Evolutionary conservation across 1,140 invertebrate genomes (phyloP).

Genomic region (Tetragonula clypearis): DNA sequence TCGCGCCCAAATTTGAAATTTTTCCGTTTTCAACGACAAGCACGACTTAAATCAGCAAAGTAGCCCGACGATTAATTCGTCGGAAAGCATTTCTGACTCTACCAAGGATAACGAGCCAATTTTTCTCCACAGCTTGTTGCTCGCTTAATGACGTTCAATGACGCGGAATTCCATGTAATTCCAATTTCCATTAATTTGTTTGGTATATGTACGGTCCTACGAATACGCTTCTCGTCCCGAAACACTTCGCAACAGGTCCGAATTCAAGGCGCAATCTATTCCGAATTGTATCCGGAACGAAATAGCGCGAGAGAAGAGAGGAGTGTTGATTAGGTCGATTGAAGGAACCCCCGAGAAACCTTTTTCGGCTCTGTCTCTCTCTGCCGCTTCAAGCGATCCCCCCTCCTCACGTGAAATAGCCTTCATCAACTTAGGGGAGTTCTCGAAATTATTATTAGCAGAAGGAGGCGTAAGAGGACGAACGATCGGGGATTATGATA

Average conservation of each 20-base stretch:
- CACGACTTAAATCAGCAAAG: neutral
- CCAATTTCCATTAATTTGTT: neutral
- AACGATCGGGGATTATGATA: neutral
- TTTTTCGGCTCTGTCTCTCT: neutral
- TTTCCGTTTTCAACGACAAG: neutral
- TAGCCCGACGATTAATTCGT: neutral
- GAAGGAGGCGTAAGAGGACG: neutral
- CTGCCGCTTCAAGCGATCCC: neutral
- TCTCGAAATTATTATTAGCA: constrained; percentile 16
- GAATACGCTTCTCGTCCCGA: neutral
- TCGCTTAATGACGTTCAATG: no score
- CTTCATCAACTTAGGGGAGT: constrained; percentile 19
- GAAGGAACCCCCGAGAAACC: neutral
- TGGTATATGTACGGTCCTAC: neutral
- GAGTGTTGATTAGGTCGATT: constrained; percentile 42
- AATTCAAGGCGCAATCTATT: constrained; percentile 6
- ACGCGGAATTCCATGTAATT: neutral
- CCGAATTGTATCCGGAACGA: constrained; percentile 8
- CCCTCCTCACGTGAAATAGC: constrained; percentile 26
- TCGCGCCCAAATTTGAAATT: neutral
- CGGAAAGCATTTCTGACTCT: no score
- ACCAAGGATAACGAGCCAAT: neutral
- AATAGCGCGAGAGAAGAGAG: neutral
- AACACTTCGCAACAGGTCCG: no score
- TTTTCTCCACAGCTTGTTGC: neutral